phyloP scores from a whole-genome alignment of 2,888 invertebrate genomes.

The Hydroisotoma schaefferi region DNA sequence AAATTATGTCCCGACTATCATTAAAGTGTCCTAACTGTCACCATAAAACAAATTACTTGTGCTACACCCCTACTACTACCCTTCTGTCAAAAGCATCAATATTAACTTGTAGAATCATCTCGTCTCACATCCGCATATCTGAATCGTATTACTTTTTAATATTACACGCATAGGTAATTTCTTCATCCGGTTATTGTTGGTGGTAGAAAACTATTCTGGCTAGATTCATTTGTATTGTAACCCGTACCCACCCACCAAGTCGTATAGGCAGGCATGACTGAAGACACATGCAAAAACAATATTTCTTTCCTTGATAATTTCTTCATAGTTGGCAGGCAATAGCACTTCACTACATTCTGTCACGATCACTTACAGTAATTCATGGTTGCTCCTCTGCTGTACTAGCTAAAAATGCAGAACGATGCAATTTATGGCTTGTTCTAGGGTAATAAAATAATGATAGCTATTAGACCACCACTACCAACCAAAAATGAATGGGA shows the following conservation, averaged over 20 bases:
- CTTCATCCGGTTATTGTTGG: too few species aligned
- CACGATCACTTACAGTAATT: too few species aligned
- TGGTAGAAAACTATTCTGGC: too few species aligned
- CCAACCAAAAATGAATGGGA: constrained; percentile 2
- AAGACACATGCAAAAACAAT: too few species aligned
- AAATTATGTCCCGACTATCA: constrained; percentile 47
- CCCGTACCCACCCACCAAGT: too few species aligned
- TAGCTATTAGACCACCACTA: constrained; percentile 10
- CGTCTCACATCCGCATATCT: too few species aligned
- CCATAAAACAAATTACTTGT: constrained; percentile 48
- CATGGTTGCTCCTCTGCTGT: too few species aligned
- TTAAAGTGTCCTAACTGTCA: constrained; percentile 49
- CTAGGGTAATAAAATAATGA: constrained; percentile 12
- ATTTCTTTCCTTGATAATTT: too few species aligned
- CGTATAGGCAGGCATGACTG: too few species aligned
- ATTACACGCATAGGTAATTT: too few species aligned
- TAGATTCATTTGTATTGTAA: too few species aligned
- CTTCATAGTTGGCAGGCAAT: constrained; percentile 20
- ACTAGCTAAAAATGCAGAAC: constrained; percentile 2
- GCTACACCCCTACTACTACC: constrained; percentile 39
- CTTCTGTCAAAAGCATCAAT: constrained; percentile 10
- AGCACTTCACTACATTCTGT: constrained; percentile 9
- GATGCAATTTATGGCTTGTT: constrained; percentile 8
- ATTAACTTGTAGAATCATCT: constrained; percentile 37
- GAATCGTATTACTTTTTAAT: too few species aligned